These are phyloP conservation scores for Smithornis capensis DNA, from an alignment of 2,113 vertebrate species.

Conservation along the genomic window DNA sequence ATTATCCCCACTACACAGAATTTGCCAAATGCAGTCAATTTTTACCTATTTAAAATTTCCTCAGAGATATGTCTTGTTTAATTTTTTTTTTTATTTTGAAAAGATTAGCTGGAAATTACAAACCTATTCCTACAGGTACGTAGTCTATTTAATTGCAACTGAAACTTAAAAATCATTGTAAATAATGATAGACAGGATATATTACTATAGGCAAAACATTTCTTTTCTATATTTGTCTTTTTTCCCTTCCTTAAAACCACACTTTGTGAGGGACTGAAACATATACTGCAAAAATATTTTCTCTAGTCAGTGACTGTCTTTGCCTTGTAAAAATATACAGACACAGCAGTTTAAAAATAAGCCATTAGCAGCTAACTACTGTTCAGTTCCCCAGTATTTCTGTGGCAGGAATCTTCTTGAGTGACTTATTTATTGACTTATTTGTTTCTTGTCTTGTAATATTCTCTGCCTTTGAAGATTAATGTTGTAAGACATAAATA, in stretches of 20 bases:
- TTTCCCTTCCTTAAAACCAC: not conserved
- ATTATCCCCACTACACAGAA: not conserved
- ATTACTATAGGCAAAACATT: not conserved
- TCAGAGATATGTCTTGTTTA: not conserved
- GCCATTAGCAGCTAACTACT: not conserved
- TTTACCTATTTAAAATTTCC: not conserved
- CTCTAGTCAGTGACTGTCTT: not conserved
- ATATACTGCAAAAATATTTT: not conserved
- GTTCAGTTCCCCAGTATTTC: not conserved
- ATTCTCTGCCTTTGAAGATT: not conserved
- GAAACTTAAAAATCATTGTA: not conserved
- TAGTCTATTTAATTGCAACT: not conserved
- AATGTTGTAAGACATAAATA: not conserved
- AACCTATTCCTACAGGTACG: not conserved
- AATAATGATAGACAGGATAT: not conserved
- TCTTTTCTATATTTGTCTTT: not conserved
- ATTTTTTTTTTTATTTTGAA: not conserved
- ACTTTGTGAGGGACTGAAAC: not conserved
- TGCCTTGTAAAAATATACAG: not conserved
- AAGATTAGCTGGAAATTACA: not conserved
- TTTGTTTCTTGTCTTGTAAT: not conserved
- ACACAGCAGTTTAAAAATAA: not conserved
- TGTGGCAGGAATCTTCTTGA: not conserved
- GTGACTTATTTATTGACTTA: not conserved
- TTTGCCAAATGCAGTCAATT: not conserved